A percentile compares a stretch with the other conserved stretches of the same genome.
Conservation (phyloP, 2,888 invertebrate genomes). For the Strigamia transsilvanica region DNA sequence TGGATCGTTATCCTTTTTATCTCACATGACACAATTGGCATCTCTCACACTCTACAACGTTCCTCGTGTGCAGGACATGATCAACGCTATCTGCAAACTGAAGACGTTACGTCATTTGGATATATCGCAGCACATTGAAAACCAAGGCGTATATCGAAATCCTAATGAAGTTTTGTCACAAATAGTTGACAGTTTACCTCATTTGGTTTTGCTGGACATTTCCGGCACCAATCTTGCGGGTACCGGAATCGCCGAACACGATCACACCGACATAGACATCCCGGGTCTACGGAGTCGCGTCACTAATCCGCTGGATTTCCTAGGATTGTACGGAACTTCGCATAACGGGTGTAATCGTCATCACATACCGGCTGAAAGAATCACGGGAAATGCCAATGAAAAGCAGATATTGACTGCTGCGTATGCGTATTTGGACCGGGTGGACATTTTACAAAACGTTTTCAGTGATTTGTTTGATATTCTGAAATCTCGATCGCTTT, state of each 20-base stretch:
- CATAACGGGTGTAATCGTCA: constrained; percentile 89
- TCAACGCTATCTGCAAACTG: constrained; percentile 66
- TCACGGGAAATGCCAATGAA: constrained; percentile 90
- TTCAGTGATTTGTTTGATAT: constrained; percentile 90
- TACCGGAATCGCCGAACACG: constrained; percentile 68
- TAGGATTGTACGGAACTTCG: constrained; percentile 89
- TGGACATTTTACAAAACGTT: constrained; percentile 81
- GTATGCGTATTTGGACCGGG: constrained; percentile 81
- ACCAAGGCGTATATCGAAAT: constrained; percentile 77
- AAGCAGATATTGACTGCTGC: constrained; percentile 87
- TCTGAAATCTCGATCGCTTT: constrained; percentile 83
- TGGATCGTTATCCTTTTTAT: constrained; percentile 74
- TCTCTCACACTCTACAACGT: constrained; percentile 85
- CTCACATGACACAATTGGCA: constrained; percentile 73
- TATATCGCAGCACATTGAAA: constrained; percentile 72
- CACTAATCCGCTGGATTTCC: constrained; percentile 81
- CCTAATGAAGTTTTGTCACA: constrained; percentile 77
- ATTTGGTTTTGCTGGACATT: constrained; percentile 86
- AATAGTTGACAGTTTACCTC: constrained; percentile 77
- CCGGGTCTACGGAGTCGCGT: constrained; percentile 83
- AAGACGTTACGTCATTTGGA: constrained; percentile 74
- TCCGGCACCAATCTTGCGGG: constrained; percentile 96
- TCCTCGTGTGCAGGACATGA: constrained; percentile 70
- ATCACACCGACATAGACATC: constrained; percentile 66
- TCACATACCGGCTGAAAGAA: constrained; percentile 88